Evolutionary conservation across 2,797 vertebrate species (phyloP).

Genomic region (Parotocinclus haroldoi): DNA sequence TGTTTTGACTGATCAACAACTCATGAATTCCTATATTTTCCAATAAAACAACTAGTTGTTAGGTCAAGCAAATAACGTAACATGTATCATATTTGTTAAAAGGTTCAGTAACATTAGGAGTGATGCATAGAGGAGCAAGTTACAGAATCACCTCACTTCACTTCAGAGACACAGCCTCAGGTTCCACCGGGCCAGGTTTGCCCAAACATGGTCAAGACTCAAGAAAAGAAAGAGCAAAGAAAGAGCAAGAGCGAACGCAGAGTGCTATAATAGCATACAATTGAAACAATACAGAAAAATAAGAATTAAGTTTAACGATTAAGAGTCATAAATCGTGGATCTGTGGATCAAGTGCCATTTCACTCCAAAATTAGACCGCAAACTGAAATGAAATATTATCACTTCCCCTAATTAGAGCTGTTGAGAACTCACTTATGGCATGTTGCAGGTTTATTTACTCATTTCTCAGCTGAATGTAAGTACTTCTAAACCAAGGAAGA

Average conservation of each 20-base stretch:
- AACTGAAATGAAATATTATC: conserved; percentile 12
- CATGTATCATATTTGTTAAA: conserved; percentile 6
- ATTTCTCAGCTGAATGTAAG: too few relatives aligned
- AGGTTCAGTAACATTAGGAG: conserved; percentile 1
- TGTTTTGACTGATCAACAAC: too few relatives aligned
- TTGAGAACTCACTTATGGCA: conserved; percentile 1
- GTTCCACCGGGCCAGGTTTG: conserved; percentile 31
- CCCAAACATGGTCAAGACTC: conserved; percentile 50
- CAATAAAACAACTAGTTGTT: too few relatives aligned
- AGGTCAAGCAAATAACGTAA: too few relatives aligned
- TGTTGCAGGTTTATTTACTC: conserved; percentile 12
- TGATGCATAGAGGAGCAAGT: conserved; percentile 1
- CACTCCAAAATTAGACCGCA: conserved; percentile 18
- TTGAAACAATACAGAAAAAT: neutral
- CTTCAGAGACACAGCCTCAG: conserved; percentile 3
- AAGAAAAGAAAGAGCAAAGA: neutral
- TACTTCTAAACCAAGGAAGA: too few relatives aligned
- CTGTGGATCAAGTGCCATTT: conserved; percentile 14
- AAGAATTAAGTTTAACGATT: conserved; percentile 34
- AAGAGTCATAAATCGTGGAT: too few relatives aligned
- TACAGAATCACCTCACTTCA: conserved; percentile 24
- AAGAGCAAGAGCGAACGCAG: conserved; percentile 15
- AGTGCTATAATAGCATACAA: neutral
- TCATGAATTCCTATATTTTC: too few relatives aligned
- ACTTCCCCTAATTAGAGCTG: conserved; percentile 37